Percentiles rank a stretch among this genome's conserved stretches.
phyloP scores from a whole-genome alignment of 2,888 invertebrate genomes.

The Macrophya alboannulata region DNA sequence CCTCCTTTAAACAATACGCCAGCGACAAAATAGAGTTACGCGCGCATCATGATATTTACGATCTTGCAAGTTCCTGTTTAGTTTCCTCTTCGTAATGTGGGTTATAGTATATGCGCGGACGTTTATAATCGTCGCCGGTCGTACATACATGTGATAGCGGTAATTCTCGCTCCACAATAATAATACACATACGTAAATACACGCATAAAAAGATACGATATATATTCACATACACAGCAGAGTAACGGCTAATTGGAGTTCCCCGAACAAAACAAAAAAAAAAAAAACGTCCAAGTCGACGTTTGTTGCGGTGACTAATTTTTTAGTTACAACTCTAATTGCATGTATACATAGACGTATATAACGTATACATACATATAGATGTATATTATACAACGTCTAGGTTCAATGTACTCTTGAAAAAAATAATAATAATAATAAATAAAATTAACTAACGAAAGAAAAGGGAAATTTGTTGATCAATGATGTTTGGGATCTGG shows the following conservation, averaged over 20 bases:
- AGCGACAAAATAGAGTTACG: not conserved
- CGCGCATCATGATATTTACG: slow-evolving; percentile 8
- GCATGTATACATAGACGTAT: not conserved
- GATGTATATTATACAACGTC: not conserved
- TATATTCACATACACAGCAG: not conserved
- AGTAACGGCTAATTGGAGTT: not conserved
- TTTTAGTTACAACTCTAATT: slow-evolving; percentile 2
- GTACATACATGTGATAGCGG: not conserved
- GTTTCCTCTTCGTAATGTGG: not conserved
- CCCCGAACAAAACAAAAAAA: not conserved
- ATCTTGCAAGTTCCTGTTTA: slow-evolving; percentile 7
- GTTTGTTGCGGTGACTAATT: not conserved
- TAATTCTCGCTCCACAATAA: not conserved
- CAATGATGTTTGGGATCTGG: not conserved
- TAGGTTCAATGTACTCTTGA: not conserved
- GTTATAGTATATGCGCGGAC: not conserved
- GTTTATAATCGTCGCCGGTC: not conserved
- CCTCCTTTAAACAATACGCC: slow-evolving; percentile 19
- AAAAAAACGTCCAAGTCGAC: not conserved
- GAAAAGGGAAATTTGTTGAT: not conserved
- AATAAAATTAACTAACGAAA: no score
- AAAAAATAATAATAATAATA: not conserved
- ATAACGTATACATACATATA: not conserved
- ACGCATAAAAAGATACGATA: no score
- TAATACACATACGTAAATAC: not conserved